Conservation (phyloP, 2,888 invertebrate genomes). For the Tetragonula carbonaria region DNA sequence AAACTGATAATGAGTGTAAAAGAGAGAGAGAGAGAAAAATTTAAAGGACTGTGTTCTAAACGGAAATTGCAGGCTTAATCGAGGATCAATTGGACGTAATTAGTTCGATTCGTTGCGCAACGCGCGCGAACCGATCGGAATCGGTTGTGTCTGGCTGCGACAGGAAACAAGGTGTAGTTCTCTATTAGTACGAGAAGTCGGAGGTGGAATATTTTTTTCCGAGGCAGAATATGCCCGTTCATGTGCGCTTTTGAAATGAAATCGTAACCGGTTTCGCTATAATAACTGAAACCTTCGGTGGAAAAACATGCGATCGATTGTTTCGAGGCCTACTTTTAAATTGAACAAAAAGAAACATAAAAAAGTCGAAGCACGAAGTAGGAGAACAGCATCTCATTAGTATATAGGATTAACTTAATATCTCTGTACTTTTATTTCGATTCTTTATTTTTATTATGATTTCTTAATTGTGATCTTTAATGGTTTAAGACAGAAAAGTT, state of each 20-base stretch:
- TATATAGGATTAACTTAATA: too few species aligned
- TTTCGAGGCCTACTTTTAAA: not conserved
- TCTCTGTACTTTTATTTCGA: too few species aligned
- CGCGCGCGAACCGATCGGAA: constrained; percentile 19
- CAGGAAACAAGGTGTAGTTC: constrained; percentile 33
- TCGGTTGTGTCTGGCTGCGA: constrained; percentile 36
- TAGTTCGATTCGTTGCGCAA: constrained; percentile 25
- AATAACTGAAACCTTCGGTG: not conserved
- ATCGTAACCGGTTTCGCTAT: constrained; percentile 21
- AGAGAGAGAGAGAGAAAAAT: not conserved
- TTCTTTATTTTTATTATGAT: too few species aligned
- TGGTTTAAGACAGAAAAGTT: too few species aligned
- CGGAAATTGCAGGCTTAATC: not conserved
- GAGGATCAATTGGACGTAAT: not conserved
- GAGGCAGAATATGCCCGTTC: not conserved
- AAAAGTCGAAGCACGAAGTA: not conserved
- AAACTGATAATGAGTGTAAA: not conserved
- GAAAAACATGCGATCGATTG: not conserved
- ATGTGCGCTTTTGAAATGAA: not conserved
- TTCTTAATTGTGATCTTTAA: too few species aligned
- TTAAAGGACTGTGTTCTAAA: not conserved
- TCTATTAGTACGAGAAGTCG: constrained; percentile 1
- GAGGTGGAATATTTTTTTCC: not conserved
- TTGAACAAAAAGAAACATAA: not conserved
- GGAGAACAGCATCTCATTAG: not conserved